Conservation (phyloP, 2,888 invertebrate species). For the Ophion obscuratus region DNA sequence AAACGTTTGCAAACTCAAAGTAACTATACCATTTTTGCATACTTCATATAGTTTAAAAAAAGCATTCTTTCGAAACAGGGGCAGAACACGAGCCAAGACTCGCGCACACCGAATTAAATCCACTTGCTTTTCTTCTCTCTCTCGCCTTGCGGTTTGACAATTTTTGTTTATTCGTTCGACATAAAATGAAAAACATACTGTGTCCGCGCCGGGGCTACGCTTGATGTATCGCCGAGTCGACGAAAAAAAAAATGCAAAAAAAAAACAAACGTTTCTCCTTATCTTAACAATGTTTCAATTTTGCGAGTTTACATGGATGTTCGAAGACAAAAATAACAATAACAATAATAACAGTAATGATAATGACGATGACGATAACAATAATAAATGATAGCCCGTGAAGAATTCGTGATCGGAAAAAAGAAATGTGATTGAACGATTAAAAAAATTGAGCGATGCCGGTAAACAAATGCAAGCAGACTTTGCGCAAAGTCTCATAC, state of each 20-base stretch:
- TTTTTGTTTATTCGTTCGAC: slow-evolving; percentile 54
- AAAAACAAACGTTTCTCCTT: too few species aligned
- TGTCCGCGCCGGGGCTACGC: not conserved
- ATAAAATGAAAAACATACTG: slow-evolving; percentile 50
- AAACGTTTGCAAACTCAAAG: slow-evolving; percentile 3
- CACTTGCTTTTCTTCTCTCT: slow-evolving; percentile 21
- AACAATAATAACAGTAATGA: slow-evolving; percentile 10
- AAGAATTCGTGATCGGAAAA: not conserved
- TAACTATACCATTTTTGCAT: slow-evolving; percentile 11
- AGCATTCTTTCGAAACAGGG: slow-evolving; percentile 22
- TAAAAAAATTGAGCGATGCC: slow-evolving; percentile 36
- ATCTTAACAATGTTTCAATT: slow-evolving; percentile 21
- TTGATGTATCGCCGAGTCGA: too few species aligned
- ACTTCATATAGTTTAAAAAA: not conserved
- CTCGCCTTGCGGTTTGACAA: slow-evolving; percentile 44
- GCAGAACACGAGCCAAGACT: slow-evolving; percentile 48
- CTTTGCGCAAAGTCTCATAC: slow-evolving; percentile 74
- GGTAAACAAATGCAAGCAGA: slow-evolving; percentile 34
- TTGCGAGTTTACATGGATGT: slow-evolving; percentile 31
- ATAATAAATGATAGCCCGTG: not conserved
- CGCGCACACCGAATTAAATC: slow-evolving; percentile 59
- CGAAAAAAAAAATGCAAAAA: too few species aligned
- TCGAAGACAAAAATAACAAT: slow-evolving; percentile 25
- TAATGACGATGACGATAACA: slow-evolving; percentile 4
- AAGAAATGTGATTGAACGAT: not conserved